Conservation (phyloP, 2,113 vertebrate species). For the Trematocara nigrifrons region DNA sequence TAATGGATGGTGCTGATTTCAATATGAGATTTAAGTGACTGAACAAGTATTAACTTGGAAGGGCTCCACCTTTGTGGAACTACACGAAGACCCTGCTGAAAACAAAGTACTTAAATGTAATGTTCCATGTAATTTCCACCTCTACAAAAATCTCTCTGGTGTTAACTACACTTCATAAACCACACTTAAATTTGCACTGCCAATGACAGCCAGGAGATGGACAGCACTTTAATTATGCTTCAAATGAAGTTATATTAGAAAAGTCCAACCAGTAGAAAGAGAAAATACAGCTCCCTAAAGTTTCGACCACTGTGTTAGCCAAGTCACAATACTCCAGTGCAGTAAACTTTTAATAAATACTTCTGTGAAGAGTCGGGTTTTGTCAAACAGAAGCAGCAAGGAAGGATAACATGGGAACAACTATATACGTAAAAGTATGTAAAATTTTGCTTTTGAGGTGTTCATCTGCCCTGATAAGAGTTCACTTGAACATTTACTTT, state of each 20-base stretch:
- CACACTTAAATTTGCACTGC: constrained; percentile 41
- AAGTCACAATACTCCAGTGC: background rate
- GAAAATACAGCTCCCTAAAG: background rate
- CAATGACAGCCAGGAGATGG: constrained; percentile 41
- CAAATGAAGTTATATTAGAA: constrained; percentile 1
- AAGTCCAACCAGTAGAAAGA: background rate
- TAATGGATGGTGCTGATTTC: constrained; percentile 51
- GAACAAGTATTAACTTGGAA: constrained; percentile 45
- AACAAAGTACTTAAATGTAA: constrained; percentile 71
- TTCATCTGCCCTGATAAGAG: background rate
- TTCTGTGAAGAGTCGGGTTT: background rate
- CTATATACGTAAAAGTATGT: background rate
- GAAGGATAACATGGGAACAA: background rate
- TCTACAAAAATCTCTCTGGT: constrained; percentile 56
- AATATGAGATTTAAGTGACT: constrained; percentile 55
- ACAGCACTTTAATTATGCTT: constrained; percentile 27
- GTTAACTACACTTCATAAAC: constrained; percentile 69
- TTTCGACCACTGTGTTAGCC: background rate
- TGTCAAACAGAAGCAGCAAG: background rate
- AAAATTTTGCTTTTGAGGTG: background rate
- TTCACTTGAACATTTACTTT: background rate
- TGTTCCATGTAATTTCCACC: constrained; percentile 68
- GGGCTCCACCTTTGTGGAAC: constrained; percentile 48
- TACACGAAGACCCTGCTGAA: constrained; percentile 57
- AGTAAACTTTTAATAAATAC: background rate